Base-by-base conservation (phyloP, 1,140 invertebrate genomes). In the Bursaphelenchus mucronatus region DNA sequence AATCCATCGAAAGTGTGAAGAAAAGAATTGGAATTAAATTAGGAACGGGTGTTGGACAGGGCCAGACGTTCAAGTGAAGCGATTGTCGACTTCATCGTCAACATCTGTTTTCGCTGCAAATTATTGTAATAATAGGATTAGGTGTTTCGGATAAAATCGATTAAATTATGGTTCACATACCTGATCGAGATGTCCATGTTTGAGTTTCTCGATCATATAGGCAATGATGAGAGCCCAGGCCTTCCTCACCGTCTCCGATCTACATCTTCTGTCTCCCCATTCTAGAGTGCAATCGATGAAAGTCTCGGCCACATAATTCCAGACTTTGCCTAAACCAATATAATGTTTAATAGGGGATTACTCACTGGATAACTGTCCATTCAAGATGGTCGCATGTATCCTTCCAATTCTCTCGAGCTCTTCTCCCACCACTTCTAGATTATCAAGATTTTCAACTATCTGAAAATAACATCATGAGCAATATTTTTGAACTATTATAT, bases 261-360 rank as follows among this genome's bases (percentile, higher is more conserved):
- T 39, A 19, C 17, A 76, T 54, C 76, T 53, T 50, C 68, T 57
- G 47, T 80, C 78, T 9, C 78, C 78, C 78, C 78, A 80, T 64
- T 80, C 78, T 40, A 80, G 58, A 44, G 78, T 80, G 53, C 79
- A 81, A 63, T 80, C 78, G 45, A 80, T 81, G 41, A 80, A 78
- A 6, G 79, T 81, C 63, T 80, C 78, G 6, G 78, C 78, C 9
- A 81, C 74, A 46, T 59, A 64, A 59, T 80, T 81, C 78, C 78
- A 80, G 30, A 79, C n/a, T 68, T 79, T 79, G n/a, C 79, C 76
- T 78, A 54, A 71, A 73, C n/a, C 43, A 46, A 46, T 6, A 61
- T n/a, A 43, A 19, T 15, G 46, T 70, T 5, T 30, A 40, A n/a
- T n/a, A 55, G 13, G 13, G 13, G 13, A n/a, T 4, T 19, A 55